Percentiles rank a stretch among this genome's conserved stretches.
phyloP scores from a whole-genome alignment of 1,140 invertebrate species.

The Solen grandis region DNA sequence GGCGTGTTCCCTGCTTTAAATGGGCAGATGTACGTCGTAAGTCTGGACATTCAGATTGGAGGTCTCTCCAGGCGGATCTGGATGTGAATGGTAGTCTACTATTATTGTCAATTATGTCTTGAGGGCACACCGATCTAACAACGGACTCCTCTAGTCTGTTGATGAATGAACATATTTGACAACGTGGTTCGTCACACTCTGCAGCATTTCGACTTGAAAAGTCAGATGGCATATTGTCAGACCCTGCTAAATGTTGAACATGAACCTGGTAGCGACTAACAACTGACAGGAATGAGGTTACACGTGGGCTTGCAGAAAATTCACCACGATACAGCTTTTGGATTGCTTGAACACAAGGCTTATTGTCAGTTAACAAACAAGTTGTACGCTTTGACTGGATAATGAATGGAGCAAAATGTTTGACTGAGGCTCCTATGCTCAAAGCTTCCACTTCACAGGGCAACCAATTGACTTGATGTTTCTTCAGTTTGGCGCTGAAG shows the following conservation, averaged over 20 bases:
- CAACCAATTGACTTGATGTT: constrained; percentile 37
- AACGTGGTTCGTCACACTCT: constrained; percentile 27
- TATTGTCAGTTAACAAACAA: constrained; percentile 46
- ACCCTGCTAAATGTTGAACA: no score
- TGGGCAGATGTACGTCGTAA: constrained; percentile 56
- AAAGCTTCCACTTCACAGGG: constrained; percentile 53
- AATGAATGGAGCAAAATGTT: constrained; percentile 45
- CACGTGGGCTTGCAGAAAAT: constrained; percentile 54
- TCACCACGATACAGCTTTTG: constrained; percentile 58
- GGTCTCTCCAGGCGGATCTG: constrained; percentile 36
- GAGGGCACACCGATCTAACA: neutral
- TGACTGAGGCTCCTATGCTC: constrained; percentile 13
- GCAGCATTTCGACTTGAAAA: constrained; percentile 10
- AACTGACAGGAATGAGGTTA: constrained; percentile 51
- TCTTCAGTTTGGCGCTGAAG: constrained; percentile 55
- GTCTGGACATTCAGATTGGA: constrained; percentile 58
- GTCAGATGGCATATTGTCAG: constrained; percentile 18
- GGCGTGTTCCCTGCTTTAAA: constrained; percentile 57
- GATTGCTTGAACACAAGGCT: constrained; percentile 56
- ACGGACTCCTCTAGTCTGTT: neutral
- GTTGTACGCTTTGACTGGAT: constrained; percentile 10
- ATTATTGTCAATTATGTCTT: constrained; percentile 3
- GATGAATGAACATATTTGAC: constrained; percentile 50
- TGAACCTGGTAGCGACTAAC: constrained; percentile 9
- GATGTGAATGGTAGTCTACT: constrained; percentile 46